Conservation (phyloP, 2,113 vertebrate genomes). For the Rhabdomys dilectus region DNA sequence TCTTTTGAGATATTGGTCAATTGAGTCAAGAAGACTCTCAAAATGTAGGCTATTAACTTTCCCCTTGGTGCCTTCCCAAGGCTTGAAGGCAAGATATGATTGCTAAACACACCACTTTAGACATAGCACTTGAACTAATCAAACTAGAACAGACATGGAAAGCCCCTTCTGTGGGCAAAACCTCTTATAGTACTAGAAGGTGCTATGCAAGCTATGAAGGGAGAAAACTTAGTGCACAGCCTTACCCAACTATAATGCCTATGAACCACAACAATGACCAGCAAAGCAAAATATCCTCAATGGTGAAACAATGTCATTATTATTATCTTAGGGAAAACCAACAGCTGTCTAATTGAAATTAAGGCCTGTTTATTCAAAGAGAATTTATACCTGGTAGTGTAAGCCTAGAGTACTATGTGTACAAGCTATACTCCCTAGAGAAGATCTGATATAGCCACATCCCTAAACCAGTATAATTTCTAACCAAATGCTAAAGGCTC, state of each 20-base stretch:
- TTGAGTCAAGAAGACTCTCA: background rate
- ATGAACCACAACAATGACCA: background rate
- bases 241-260: background rate
- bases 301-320: background rate
- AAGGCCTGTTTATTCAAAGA: background rate
- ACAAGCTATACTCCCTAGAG: background rate
- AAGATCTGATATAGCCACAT: background rate
- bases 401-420: background rate
- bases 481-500: background rate
- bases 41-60: background rate
- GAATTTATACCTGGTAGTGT: background rate
- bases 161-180: background rate
- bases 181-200: background rate
- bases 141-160: background rate
- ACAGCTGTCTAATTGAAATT: background rate
- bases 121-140: background rate
- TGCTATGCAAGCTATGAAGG: background rate
- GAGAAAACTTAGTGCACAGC: background rate
- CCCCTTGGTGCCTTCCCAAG: background rate
- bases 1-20: background rate
- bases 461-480: background rate
- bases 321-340: background rate
- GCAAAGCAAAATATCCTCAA: background rate
- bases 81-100: background rate
- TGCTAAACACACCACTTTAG: background rate